Evolutionary conservation across 2,797 vertebrate genomes (phyloP).

Genomic region (Hippoglossus hippoglossus): DNA sequence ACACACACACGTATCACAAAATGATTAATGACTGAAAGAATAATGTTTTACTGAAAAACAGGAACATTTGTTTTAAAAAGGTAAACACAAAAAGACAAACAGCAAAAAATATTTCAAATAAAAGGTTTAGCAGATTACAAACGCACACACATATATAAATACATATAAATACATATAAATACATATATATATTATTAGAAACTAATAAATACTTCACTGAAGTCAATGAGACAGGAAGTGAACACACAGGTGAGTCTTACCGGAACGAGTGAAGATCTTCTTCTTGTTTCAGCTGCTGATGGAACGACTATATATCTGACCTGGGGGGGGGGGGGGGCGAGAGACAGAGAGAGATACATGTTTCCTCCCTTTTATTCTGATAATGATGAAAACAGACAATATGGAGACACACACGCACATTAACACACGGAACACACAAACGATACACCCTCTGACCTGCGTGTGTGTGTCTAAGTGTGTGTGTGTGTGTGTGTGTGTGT

Average conservation of each 20-base stretch:
- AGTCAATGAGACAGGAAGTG: no score
- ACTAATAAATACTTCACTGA: not conserved
- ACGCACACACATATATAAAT: no score
- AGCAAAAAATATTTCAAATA: no score
- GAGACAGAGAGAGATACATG: not conserved
- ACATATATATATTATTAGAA: not conserved
- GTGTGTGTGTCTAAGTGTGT: slow-evolving; percentile 12
- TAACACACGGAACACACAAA: slow-evolving; percentile 29
- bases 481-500: slow-evolving; percentile 25
- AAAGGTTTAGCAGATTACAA: no score
- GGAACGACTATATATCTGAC: slow-evolving; percentile 16
- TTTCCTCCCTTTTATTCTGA: slow-evolving; percentile 47
- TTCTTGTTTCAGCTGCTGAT: slow-evolving; percentile 19
- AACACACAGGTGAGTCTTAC: slow-evolving; percentile 43
- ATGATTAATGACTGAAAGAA: no score
- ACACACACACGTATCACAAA: no score
- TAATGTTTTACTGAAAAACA: no score
- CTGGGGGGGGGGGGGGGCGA: slow-evolving; percentile 7
- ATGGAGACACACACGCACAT: slow-evolving; percentile 48
- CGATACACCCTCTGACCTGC: slow-evolving; percentile 34
- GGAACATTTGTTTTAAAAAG: no score
- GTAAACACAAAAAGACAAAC: no score
- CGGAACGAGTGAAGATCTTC: slow-evolving; percentile 30
- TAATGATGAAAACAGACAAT: slow-evolving; percentile 53
- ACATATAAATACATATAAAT: no score